A percentile compares a stretch with the other conserved stretches of the same genome.
Conservation (phyloP, 2,797 vertebrate genomes). For the Galaxias olidus region DNA sequence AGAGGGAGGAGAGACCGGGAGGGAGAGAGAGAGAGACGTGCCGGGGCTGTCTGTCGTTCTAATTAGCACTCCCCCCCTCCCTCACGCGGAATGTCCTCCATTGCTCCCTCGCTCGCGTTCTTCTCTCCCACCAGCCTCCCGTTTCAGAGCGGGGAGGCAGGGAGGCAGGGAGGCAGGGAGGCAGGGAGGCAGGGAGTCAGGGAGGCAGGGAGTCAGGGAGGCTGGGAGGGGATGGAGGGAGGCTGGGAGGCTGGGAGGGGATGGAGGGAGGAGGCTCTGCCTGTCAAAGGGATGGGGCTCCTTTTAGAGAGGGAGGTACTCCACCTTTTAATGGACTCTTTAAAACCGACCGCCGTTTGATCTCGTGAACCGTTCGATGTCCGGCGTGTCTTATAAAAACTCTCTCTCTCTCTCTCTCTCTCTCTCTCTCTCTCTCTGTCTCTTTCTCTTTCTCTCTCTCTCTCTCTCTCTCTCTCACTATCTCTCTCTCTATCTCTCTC, state of each 20-base stretch:
- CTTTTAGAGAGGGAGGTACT: neutral
- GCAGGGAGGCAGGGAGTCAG: neutral
- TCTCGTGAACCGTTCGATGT: too few species aligned
- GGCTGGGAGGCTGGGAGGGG: neutral
- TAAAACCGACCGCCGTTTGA: neutral
- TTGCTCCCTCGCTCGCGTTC: constrained; percentile 1
- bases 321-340: neutral
- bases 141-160: too few species aligned
- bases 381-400: too few species aligned
- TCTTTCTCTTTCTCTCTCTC: constrained; percentile 7
- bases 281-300: neutral
- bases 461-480: neutral
- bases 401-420: neutral
- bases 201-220: neutral
- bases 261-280: neutral
- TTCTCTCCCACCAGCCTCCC: neutral
- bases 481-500: neutral
- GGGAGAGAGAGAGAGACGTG: constrained; percentile 32
- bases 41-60: constrained; percentile 61
- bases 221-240: neutral
- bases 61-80: constrained; percentile 54
- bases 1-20: constrained; percentile 16
- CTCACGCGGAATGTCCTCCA: constrained; percentile 38
- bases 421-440: neutral
- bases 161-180: too few species aligned